These are phyloP conservation scores for Apoda limacodes DNA, from an alignment of 2,888 invertebrate genomes.

Conservation along the genomic window DNA sequence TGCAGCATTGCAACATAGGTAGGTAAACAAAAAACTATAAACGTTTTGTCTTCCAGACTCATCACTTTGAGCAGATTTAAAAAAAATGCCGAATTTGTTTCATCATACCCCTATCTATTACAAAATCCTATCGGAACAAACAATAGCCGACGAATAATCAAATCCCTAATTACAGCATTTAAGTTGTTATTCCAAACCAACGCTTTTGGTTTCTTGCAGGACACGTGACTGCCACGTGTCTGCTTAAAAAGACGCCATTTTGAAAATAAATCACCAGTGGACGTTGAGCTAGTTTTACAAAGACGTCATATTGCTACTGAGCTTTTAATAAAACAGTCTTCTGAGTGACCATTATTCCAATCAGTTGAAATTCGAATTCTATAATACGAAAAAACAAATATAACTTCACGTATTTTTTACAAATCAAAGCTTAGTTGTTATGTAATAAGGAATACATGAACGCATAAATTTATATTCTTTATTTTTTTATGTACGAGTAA, in stretches of 20 bases:
- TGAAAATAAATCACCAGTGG: conserved; percentile 25
- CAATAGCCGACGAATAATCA: conserved; percentile 47
- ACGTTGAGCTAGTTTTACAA: not conserved
- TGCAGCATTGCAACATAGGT: too few relatives aligned
- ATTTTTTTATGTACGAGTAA: too few relatives aligned
- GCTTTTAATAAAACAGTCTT: conserved; percentile 21
- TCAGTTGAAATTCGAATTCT: conserved; percentile 48
- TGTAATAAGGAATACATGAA: too few relatives aligned
- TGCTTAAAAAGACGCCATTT: conserved; percentile 37
- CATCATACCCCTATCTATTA: conserved; percentile 48
- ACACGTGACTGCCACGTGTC: conserved; percentile 57
- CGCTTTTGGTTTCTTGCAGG: conserved; percentile 54
- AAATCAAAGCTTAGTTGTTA: too few relatives aligned
- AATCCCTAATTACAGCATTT: conserved; percentile 60
- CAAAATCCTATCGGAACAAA: conserved; percentile 47
- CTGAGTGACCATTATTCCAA: conserved; percentile 50
- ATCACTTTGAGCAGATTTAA: too few relatives aligned
- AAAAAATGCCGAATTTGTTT: too few relatives aligned
- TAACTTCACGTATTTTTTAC: too few relatives aligned
- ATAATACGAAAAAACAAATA: conserved; percentile 16
- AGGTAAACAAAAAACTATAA: too few relatives aligned
- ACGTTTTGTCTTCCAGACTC: too few relatives aligned
- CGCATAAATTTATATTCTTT: too few relatives aligned
- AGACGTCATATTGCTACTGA: too few relatives aligned
- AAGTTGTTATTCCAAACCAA: conserved; percentile 56